These are phyloP conservation scores for Acleris holmiana DNA, from an alignment of 2,888 invertebrate species.

Conservation along the genomic window DNA sequence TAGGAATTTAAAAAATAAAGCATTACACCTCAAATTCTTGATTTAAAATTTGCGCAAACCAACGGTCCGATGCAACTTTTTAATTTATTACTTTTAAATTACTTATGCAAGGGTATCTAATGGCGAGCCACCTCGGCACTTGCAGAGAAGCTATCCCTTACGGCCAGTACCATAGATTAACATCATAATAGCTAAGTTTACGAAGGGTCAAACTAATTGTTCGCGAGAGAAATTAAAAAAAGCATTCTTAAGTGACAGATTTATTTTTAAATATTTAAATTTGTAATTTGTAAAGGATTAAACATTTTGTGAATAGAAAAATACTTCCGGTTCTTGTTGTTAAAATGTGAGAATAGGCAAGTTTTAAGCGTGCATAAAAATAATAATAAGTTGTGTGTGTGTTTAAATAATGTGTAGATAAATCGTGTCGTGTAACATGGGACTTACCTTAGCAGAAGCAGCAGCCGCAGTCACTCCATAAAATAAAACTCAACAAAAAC, in stretches of 20 bases:
- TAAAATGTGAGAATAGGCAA: constrained; percentile 22
- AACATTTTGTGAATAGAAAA: constrained; percentile 25
- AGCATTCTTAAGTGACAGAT: constrained; percentile 25
- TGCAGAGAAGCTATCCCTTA: constrained; percentile 67
- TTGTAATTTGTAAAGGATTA: constrained; percentile 30
- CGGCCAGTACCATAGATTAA: constrained; percentile 51
- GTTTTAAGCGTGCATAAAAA: not conserved
- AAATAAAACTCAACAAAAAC: constrained; percentile 64
- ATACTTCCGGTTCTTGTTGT: constrained; percentile 30
- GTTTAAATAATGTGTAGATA: not conserved
- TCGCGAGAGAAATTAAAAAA: constrained; percentile 47
- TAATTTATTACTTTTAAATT: constrained; percentile 53
- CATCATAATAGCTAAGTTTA: constrained; percentile 65
- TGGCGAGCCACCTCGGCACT: constrained; percentile 57
- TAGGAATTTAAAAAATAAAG: constrained; percentile 4
- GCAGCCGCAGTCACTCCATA: constrained; percentile 47
- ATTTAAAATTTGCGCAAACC: constrained; percentile 19
- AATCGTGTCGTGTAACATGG: constrained; percentile 9
- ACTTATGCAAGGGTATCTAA: constrained; percentile 76
- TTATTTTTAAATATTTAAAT: constrained; percentile 32
- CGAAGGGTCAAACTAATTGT: constrained; percentile 63
- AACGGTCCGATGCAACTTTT: constrained; percentile 39
- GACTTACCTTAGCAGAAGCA: constrained; percentile 62
- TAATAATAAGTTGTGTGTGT: not conserved
- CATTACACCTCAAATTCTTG: constrained; percentile 6